Evolutionary conservation across 1,140 invertebrate genomes (phyloP), one percentile per base, ranked within the genome.

Genomic region (Cryptotermes secundus): DNA sequence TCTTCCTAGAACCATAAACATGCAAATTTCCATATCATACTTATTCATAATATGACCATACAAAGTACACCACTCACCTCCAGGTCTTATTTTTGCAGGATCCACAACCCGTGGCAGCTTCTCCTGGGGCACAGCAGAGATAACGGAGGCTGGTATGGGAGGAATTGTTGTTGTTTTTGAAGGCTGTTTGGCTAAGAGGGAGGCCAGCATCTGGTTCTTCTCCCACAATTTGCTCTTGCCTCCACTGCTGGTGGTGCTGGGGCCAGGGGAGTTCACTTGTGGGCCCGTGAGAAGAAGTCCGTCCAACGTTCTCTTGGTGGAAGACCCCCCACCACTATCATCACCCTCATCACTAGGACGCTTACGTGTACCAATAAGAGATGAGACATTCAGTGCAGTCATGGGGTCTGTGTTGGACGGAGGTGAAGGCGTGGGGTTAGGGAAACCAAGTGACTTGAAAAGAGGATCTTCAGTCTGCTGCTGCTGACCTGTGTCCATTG

Each of bases 151-250:
- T 85, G 94, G 92, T 85, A 94, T 91, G 83, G 92, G 92, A 86
- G 94, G 93, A 84, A 95, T 93, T 3, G 92, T 91, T 72, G 95
- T 93, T 81, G 94, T 93, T 59, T 93, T 92, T n/a, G 94, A 92
- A 82, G 95, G 94, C 86, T 95, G 93, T 88, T 95, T 95, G 22
- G 95, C 95, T 87, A 98, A 89, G 84, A 98, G 89, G 80, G 94
- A 94, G 22, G 96, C 96, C 85, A 98, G 91, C 93, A 98, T 96
- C 87, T 95, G 94, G 89, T 98, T 98, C 87, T 94, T 95, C 88
- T 96, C 93, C 89, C 94, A 95, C 9, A 96, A 90, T 85, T 93
- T 93, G 86, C 94, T 95, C 86, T 92, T 92, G 82, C 91, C 91
- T 34, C 49, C 85, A 38, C 82, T 53, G 34, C 82, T 53, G 22